These are phyloP conservation scores for Thereuonema tuberculata DNA, from an alignment of 1,140 invertebrate genomes.

Conservation along the genomic window DNA sequence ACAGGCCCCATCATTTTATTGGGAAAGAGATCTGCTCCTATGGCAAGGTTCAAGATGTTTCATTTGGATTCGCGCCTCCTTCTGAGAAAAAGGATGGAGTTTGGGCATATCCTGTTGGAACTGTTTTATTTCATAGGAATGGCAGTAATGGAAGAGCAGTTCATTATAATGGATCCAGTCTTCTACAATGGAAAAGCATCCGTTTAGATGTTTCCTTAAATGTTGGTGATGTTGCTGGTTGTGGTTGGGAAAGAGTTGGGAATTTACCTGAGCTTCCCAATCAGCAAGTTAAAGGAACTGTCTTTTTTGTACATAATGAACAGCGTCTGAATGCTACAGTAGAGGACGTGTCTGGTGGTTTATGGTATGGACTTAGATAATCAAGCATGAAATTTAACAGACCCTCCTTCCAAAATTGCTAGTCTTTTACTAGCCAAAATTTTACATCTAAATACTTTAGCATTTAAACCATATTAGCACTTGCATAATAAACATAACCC, in stretches of 20 bases:
- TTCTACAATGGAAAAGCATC: conserved; percentile 32
- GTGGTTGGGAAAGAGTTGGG: conserved; percentile 32
- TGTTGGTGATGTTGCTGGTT: conserved; percentile 31
- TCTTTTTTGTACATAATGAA: conserved; percentile 32
- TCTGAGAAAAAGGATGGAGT: conserved; percentile 31
- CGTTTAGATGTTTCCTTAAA: conserved; percentile 28
- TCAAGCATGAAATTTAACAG: too few species aligned
- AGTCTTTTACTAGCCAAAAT: too few species aligned
- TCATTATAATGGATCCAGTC: conserved; percentile 33
- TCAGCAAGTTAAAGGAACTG: conserved; percentile 25
- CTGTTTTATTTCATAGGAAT: too few species aligned
- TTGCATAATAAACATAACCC: too few species aligned
- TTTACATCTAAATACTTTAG: too few species aligned
- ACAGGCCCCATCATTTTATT: conserved; percentile 33
- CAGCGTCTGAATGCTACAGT: conserved; percentile 24
- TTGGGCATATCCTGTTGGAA: conserved; percentile 33
- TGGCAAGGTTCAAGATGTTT: conserved; percentile 30
- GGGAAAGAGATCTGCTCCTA: conserved; percentile 32
- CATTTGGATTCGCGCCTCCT: conserved; percentile 31
- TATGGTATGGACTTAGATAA: too few species aligned
- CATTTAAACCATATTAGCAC: too few species aligned
- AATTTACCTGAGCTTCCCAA: conserved; percentile 17
- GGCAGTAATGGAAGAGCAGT: conserved; percentile 33
- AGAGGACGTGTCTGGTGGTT: conserved; percentile 29
- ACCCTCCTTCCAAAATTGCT: too few species aligned